Conservation (phyloP, 2,797 vertebrate species). For the Coregonus suidteri region DNA sequence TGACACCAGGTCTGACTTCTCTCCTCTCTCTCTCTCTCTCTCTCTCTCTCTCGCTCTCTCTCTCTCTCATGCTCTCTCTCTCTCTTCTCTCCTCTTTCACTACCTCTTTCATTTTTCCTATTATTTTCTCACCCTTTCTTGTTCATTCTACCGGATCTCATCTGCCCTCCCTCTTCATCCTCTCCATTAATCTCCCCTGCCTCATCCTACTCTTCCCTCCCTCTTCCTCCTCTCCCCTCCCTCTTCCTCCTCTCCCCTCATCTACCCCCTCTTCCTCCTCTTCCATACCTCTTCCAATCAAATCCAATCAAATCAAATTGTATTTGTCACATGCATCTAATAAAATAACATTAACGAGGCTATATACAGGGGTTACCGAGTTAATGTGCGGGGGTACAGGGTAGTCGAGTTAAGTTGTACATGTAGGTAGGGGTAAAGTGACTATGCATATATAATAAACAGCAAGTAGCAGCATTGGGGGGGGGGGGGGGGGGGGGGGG, state of each 20-base stretch:
- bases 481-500: too few species aligned
- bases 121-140: slow-evolving; percentile 1
- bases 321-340: too few species aligned
- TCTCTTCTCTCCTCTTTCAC: background rate
- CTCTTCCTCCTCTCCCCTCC: background rate
- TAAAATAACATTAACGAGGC: too few species aligned
- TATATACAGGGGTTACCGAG: too few species aligned
- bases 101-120: background rate
- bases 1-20: slow-evolving; percentile 52
- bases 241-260: slow-evolving; percentile 15
- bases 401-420: too few species aligned
- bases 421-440: too few species aligned
- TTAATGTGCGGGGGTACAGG: too few species aligned
- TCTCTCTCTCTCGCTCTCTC: background rate
- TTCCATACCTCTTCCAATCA: slow-evolving; percentile 18
- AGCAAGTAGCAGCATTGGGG: too few species aligned
- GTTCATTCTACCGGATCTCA: slow-evolving; percentile 10
- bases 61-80: background rate
- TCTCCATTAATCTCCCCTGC: background rate
- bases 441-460: too few species aligned
- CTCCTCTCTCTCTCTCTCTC: background rate
- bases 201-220: slow-evolving; percentile 20
- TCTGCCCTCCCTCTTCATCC: slow-evolving; percentile 9
- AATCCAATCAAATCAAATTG: too few species aligned
- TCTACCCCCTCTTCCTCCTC: slow-evolving; percentile 1